Percentiles rank a stretch among this genome's conserved stretches.
phyloP scores from a whole-genome alignment of 2,113 vertebrate genomes.

The Corvus moneduloides region DNA sequence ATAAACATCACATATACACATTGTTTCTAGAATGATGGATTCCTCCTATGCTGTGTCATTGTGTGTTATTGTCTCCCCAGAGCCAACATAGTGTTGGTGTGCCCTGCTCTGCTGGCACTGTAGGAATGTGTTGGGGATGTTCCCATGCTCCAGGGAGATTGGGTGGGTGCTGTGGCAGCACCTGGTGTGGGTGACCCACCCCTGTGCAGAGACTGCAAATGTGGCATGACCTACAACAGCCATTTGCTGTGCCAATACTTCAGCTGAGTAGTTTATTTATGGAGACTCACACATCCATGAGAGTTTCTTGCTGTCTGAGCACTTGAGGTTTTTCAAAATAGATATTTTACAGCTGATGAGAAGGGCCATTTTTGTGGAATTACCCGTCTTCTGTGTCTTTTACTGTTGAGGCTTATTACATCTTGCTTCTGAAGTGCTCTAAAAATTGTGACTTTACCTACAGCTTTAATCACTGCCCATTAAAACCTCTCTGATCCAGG shows the following conservation, averaged over 20 bases:
- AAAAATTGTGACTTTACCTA: neutral
- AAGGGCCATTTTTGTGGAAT: neutral
- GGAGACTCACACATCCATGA: no score
- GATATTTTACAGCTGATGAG: neutral
- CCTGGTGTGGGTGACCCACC: neutral
- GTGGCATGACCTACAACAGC: neutral
- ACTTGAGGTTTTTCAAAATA: neutral
- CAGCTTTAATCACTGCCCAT: neutral
- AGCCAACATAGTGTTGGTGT: neutral
- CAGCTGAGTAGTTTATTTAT: neutral
- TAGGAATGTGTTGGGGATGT: neutral
- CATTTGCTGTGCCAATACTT: neutral
- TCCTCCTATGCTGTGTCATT: neutral
- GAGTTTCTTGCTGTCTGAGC: neutral
- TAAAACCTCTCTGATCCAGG: neutral
- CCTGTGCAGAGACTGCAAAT: fast-evolving
- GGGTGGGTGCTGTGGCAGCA: neutral
- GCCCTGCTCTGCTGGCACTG: neutral
- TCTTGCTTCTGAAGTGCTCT: neutral
- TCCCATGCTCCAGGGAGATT: fast-evolving
- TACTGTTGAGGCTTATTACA: fast-evolving
- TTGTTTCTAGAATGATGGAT: neutral
- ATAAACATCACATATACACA: neutral
- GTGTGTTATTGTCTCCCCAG: no score
- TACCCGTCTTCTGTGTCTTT: neutral